Percentiles rank a stretch among this genome's conserved stretches.
Conservation (phyloP, 2,797 vertebrate species). For the Phoeniculus purpureus region DNA sequence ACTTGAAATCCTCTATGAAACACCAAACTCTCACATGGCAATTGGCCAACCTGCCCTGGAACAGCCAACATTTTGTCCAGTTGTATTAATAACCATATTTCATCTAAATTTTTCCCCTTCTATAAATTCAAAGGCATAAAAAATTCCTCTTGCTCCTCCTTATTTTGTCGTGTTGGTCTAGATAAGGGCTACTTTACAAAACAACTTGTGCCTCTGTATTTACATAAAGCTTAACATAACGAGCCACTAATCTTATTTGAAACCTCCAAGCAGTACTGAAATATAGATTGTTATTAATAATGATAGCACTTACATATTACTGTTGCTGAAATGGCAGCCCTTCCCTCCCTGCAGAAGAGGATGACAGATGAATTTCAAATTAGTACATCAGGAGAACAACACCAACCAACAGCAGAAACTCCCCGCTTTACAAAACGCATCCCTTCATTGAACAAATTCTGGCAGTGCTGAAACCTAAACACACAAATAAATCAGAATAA, state of each 20-base stretch:
- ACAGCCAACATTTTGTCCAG: background rate
- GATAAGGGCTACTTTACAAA: constrained; percentile 1
- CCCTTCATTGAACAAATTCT: background rate
- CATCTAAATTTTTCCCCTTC: background rate
- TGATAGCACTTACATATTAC: background rate
- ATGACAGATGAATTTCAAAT: background rate
- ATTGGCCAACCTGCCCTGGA: background rate
- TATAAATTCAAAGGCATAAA: background rate
- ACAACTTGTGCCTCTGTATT: no score
- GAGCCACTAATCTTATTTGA: constrained; percentile 30
- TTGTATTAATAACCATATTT: background rate
- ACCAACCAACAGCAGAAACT: background rate
- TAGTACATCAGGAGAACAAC: background rate
- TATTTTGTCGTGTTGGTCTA: background rate
- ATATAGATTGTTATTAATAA: constrained; percentile 41
- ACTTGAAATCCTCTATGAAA: background rate
- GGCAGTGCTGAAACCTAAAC: background rate
- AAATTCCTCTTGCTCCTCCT: background rate
- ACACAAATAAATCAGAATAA: no score
- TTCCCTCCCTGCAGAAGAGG: background rate
- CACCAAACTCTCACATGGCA: background rate
- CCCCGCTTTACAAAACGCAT: fast-evolving
- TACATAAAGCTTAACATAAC: constrained; percentile 38
- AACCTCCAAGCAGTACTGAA: background rate
- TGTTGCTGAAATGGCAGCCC: background rate